A percentile compares a stretch with the other conserved stretches of the same genome.
phyloP scores from a whole-genome alignment of 2,888 invertebrate species.

The Nomada flava region DNA sequence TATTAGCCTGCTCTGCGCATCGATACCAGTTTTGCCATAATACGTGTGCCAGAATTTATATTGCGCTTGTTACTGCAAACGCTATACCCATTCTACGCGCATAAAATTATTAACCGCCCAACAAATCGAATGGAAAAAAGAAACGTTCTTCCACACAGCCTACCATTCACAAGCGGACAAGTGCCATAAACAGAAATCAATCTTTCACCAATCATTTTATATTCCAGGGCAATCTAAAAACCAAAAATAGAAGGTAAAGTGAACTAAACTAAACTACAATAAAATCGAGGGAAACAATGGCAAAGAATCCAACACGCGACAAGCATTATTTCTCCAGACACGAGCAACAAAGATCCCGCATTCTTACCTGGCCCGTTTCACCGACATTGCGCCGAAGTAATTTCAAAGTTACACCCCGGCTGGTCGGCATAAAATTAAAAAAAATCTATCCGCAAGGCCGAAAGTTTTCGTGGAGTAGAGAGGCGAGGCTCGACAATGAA shows the following conservation, averaged over 20 bases:
- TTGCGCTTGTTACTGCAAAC: conserved; percentile 38
- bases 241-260: background rate
- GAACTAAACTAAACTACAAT: background rate
- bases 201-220: too few relatives aligned
- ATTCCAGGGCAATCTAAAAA: background rate
- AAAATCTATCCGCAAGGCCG: conserved; percentile 56
- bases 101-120: conserved; percentile 49
- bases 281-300: background rate
- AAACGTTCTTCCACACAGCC: conserved; percentile 12
- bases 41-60: conserved; percentile 63
- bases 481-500: conserved; percentile 47
- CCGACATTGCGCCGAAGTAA: conserved; percentile 45
- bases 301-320: background rate
- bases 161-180: background rate
- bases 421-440: conserved; percentile 57
- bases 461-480: conserved; percentile 40
- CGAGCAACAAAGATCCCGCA: background rate
- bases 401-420: conserved; percentile 42
- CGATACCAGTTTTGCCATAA: conserved; percentile 57
- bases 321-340: background rate
- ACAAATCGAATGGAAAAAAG: background rate
- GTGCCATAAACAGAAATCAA: background rate
- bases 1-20: conserved; percentile 43
- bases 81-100: conserved; percentile 7
- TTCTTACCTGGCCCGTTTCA: conserved; percentile 10